A percentile compares a stretch with the other conserved stretches of the same genome.
Conservation (phyloP, 2,797 vertebrate genomes). For the Rhinatrema bivittatum region DNA sequence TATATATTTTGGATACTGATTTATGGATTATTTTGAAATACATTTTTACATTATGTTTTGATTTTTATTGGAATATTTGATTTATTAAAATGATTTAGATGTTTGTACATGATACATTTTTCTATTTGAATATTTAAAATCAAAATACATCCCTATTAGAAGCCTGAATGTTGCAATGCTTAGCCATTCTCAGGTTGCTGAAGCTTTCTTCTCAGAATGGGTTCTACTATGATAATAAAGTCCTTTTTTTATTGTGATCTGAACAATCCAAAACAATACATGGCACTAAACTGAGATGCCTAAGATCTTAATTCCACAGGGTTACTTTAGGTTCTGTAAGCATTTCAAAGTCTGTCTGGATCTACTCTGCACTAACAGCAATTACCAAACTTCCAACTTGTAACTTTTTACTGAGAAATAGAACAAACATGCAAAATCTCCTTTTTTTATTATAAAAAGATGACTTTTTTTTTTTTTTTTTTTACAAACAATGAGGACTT, state of each 20-base stretch:
- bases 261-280: constrained; percentile 27
- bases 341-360: constrained; percentile 35
- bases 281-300: constrained; percentile 20
- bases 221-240: constrained; percentile 19
- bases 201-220: no score
- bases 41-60: no score
- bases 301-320: constrained; percentile 10
- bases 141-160: no score
- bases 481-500: constrained; percentile 13
- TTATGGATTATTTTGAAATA: no score
- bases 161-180: no score
- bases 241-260: constrained; percentile 33
- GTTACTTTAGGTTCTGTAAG: constrained; percentile 12
- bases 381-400: constrained; percentile 15
- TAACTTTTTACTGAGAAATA: constrained; percentile 23
- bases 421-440: constrained; percentile 32
- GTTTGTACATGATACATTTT: no score
- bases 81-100: no score
- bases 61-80: no score
- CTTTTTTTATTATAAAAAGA: background rate
- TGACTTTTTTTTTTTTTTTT: constrained; percentile 14
- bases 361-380: constrained; percentile 20
- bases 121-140: no score
- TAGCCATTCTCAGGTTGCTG: constrained; percentile 23
- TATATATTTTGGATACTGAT: no score